Base-by-base conservation (phyloP, 2,113 vertebrate species). In the Loxodonta africana region DNA sequence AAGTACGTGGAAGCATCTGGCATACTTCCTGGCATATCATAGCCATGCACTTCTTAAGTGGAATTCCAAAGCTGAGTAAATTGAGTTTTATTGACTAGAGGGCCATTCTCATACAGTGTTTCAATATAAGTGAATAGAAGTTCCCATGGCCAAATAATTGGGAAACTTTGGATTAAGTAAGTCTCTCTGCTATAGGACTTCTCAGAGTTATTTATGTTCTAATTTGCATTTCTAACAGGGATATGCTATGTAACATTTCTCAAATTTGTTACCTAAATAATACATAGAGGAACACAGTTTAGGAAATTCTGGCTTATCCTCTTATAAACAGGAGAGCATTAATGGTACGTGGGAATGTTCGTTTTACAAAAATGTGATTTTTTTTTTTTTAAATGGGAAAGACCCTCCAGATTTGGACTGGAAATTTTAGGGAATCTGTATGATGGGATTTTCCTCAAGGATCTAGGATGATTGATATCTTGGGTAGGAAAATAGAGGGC, bases 51-150 rank as follows among this genome's bases (percentile, higher is more conserved):
- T 91, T 41, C 6, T 41, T 89, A 21, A n/a, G 62, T 63, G 28
- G 12, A 15, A 51, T 73, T 48, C 90, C 63, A 87, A 88, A 92
- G 53, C 67, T 82, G 30, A 85, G 44, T 46, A 48, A 95, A 60
- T 25, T 78, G 26, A 28, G 30, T 37, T 95, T 97, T 95, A 77
- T 96, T 77, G 88, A 92, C 4, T 84, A 57, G 20, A 92, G 65
- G 26, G 28, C 51, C 28, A 5, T 83, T 91, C 41, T 74, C 76
- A 93, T 30, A 71, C 74, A 69, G 18, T 74, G 2, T 44, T 83
- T 74, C 28, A 60, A 5, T 76, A 88, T 41, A 74, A 80, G 28
- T 65, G 71, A 60, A 30, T 89, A 57, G 14, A 86, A 62, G 23
- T 62, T 94, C 46, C n/a, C 6, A 10, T 84, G 53, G 80, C 5